Base-by-base conservation (phyloP, 2,113 vertebrate species). In the Etheostoma cragini region DNA sequence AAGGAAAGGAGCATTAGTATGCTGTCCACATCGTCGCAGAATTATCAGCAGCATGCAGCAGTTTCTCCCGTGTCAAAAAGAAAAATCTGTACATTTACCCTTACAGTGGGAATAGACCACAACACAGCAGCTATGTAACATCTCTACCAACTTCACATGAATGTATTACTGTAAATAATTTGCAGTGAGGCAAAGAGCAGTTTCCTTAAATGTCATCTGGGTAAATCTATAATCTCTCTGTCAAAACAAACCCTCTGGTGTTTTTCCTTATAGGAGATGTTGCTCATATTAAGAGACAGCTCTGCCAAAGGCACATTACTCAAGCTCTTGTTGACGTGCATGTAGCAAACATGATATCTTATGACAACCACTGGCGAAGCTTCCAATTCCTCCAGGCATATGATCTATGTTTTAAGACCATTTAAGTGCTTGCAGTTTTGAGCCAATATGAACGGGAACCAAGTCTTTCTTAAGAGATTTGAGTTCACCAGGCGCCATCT, bases 291-390 rank as follows among this genome's bases (percentile, higher is more conserved):
- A 87, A 70, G 84, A 87, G 71, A 88, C 49, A 45, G 79, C 42
- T 80, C 88, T 87, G 89, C 89, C 82, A 86, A 81, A 80, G 87
- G 86, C 70, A 13, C 77, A 82, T 87, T 85, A 89, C 85, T 91
- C 83, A 80, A 64, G 67, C 78, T 60, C 64, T 83, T 68, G 80
- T 80, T 90, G 85, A 93, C 72, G 64, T 81, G 75, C 84, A 76
- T 87, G 88, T 76, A 84, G 87, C 86, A 82, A 91, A 92, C 85
- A 88, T 82, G 88, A 91, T 90, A 86, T 85, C 87, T 88, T 72
- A 76, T 87, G 89, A 90, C 89, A 89, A 84, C 82, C 82, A 57
- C 88, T 83, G 85, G 87, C 76, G 67, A 81, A 82, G 76, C 67
- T 69, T 54, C 53, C 80, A 78, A 69, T 71, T 92, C 84, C 90